Conservation (phyloP, 37 sponge, comb jelly and placozoan genomes). For the Chondrilla cf. caribensis region DNA sequence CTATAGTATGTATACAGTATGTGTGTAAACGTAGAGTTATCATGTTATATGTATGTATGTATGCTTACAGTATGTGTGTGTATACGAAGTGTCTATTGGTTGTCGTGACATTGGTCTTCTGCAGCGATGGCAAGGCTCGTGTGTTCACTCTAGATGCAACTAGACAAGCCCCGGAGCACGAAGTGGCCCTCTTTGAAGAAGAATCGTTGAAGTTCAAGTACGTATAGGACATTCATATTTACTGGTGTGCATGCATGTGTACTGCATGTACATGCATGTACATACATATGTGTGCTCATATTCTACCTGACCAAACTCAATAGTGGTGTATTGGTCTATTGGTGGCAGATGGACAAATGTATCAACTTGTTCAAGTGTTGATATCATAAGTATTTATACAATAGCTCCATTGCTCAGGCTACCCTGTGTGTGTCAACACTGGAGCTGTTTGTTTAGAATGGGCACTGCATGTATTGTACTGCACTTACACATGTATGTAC, state of each 20-base stretch:
- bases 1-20: neutral
- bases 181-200: constrained; percentile 11
- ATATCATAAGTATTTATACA: too few species aligned
- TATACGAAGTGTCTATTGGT: neutral
- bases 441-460: too few species aligned
- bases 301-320: too few species aligned
- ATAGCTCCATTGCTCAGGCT: too few species aligned
- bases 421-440: too few species aligned
- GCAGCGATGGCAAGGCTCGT: constrained; percentile 56
- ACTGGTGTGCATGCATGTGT: too few species aligned
- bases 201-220: constrained; percentile 78
- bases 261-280: neutral
- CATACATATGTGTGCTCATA: too few species aligned
- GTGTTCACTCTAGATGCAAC: constrained; percentile 50
- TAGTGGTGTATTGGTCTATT: neutral
- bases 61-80: neutral
- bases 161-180: constrained; percentile 42
- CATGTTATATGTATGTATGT: neutral
- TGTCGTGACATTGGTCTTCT: too few species aligned
- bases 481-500: too few species aligned
- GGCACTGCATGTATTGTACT: too few species aligned
- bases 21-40: neutral
- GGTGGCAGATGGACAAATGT: too few species aligned
- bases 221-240: neutral
- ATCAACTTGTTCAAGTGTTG: too few species aligned